Conservation (phyloP, 2,797 vertebrate genomes). For the Acomys russatus region DNA sequence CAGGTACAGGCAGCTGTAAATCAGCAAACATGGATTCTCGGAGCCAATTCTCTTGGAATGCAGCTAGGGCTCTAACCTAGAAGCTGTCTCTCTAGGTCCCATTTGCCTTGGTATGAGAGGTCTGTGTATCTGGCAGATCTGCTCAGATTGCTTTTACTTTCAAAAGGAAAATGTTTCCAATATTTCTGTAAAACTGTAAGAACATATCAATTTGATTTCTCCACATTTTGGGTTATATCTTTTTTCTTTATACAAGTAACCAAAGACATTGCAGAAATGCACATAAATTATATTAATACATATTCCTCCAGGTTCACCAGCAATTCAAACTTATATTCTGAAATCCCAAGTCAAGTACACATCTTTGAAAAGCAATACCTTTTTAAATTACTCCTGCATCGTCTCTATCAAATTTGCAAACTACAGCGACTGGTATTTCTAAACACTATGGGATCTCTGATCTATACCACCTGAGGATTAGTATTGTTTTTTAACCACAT, state of each 20-base stretch:
- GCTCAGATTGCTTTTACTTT: background rate
- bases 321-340: background rate
- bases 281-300: background rate
- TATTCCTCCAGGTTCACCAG: background rate
- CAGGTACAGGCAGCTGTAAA: background rate
- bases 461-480: background rate
- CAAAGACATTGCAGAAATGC: background rate
- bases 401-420: conserved; percentile 42
- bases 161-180: background rate
- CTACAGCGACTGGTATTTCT: background rate
- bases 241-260: conserved; percentile 1
- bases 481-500: background rate
- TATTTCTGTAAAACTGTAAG: background rate
- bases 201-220: background rate
- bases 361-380: background rate
- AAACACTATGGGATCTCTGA: background rate
- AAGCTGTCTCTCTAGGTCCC: background rate
- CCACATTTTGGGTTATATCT: background rate
- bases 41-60: background rate
- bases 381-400: background rate
- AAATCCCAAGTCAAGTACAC: background rate
- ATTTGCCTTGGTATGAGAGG: background rate
- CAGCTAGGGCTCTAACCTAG: background rate
- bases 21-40: background rate
- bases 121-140: background rate